Conservation (phyloP, 2,797 vertebrate species). For the Argya squamiceps region DNA sequence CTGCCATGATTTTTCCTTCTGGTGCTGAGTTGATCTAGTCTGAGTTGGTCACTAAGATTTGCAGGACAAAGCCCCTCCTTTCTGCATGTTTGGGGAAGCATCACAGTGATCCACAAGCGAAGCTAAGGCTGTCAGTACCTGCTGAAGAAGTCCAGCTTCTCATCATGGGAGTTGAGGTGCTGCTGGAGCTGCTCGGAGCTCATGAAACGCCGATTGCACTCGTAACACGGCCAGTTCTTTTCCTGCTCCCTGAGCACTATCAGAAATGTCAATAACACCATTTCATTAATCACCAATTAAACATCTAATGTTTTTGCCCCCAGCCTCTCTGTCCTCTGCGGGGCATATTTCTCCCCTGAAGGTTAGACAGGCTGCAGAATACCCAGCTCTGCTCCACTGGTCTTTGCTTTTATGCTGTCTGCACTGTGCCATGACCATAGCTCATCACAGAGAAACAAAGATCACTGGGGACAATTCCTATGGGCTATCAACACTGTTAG, state of each 20-base stretch:
- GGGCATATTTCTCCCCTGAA: not conserved
- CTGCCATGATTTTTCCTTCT: not conserved
- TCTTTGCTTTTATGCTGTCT: not conserved
- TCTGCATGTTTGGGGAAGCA: not conserved
- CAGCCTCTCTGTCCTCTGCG: not conserved
- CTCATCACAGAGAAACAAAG: not conserved
- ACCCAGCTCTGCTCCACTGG: not conserved
- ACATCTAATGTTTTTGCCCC: not conserved
- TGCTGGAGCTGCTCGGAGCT: conserved; percentile 97
- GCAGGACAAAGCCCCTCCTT: not conserved
- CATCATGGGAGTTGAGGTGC: conserved; percentile 96
- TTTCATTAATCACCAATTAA: not conserved
- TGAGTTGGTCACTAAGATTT: not conserved
- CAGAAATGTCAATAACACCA: not conserved
- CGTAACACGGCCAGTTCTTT: conserved; percentile 98
- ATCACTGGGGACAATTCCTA: not conserved
- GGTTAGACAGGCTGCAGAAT: not conserved
- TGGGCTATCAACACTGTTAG: not conserved
- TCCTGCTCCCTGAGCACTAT: conserved; percentile 94
- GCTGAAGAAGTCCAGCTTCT: conserved; percentile 90
- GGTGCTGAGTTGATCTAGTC: not conserved
- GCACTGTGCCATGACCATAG: not conserved
- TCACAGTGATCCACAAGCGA: not conserved
- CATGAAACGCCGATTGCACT: conserved; percentile 94
- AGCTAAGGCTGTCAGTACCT: conserved; percentile 77